These are phyloP conservation scores for Helobdella robusta DNA, from an alignment of 2,888 invertebrate genomes.

Conservation along the genomic window DNA sequence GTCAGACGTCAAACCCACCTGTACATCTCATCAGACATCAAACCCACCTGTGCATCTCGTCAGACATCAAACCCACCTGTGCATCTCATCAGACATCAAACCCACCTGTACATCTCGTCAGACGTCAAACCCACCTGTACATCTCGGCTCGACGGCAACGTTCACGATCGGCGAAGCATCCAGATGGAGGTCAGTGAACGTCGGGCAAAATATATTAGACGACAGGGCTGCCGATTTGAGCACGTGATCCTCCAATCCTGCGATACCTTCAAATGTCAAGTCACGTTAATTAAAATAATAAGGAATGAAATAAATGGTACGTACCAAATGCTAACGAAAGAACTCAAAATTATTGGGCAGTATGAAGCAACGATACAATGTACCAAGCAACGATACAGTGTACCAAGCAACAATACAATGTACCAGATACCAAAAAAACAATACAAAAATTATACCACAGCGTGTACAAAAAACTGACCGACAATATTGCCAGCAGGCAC, in stretches of 20 bases:
- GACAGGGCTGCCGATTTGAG: slow-evolving; percentile 82
- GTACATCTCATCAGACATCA: too few species aligned
- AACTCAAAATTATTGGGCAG: too few species aligned
- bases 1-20: too few species aligned
- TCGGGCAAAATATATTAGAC: slow-evolving; percentile 68
- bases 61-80: too few species aligned
- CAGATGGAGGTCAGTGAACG: slow-evolving; percentile 67
- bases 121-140: slow-evolving; percentile 37
- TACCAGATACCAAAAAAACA: too few species aligned
- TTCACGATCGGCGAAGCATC: slow-evolving; percentile 73
- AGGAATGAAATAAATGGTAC: slow-evolving; percentile 51
- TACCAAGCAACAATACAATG: too few species aligned
- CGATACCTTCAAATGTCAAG: slow-evolving; percentile 54
- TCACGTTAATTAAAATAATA: neutral
- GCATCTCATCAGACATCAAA: too few species aligned
- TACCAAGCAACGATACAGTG: too few species aligned
- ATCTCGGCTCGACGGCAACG: slow-evolving; percentile 76
- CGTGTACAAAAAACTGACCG: slow-evolving; percentile 51
- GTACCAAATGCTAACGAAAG: too few species aligned
- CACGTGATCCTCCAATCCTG: slow-evolving; percentile 71
- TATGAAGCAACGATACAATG: too few species aligned
- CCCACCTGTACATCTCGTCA: neutral
- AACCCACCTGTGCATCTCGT: too few species aligned
- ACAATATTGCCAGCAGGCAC: slow-evolving; percentile 83
- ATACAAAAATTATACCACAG: neutral